Conservation (phyloP, 2,888 invertebrate genomes). For the Xestia xanthographa region DNA sequence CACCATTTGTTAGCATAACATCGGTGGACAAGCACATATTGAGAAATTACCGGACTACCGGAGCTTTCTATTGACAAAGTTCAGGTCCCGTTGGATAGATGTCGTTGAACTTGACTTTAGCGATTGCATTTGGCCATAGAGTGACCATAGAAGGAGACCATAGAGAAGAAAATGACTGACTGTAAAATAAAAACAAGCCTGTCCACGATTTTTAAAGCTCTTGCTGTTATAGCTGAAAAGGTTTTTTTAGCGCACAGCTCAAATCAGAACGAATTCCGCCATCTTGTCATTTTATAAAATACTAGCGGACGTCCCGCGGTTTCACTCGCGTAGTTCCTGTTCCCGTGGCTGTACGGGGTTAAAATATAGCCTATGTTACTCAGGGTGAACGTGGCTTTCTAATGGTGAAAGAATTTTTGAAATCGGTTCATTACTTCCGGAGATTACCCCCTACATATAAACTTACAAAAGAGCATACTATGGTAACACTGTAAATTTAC, state of each 20-base stretch:
- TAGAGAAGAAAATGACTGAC: not conserved
- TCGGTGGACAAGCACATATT: constrained; percentile 12
- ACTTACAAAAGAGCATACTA: not conserved
- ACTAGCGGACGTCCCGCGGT: too few species aligned
- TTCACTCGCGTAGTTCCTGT: too few species aligned
- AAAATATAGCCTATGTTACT: too few species aligned
- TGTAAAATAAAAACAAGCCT: not conserved
- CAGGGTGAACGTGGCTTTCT: too few species aligned
- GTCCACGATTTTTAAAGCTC: not conserved
- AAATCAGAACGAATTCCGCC: not conserved
- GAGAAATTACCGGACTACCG: constrained; percentile 27
- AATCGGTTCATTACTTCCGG: too few species aligned
- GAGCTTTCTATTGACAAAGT: constrained; percentile 42
- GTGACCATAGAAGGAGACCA: not conserved
- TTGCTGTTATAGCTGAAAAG: not conserved
- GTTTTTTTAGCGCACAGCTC: not conserved
- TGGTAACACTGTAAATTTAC: not conserved
- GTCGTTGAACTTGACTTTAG: constrained; percentile 31
- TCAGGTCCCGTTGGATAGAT: constrained; percentile 33
- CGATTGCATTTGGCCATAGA: not conserved
- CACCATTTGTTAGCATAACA: constrained; percentile 4
- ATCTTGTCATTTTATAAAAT: too few species aligned
- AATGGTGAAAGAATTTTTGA: too few species aligned
- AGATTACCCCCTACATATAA: too few species aligned
- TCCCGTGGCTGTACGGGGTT: too few species aligned